These are phyloP conservation scores for Cygnus olor DNA, from an alignment of 2,797 vertebrate species.

Conservation along the genomic window DNA sequence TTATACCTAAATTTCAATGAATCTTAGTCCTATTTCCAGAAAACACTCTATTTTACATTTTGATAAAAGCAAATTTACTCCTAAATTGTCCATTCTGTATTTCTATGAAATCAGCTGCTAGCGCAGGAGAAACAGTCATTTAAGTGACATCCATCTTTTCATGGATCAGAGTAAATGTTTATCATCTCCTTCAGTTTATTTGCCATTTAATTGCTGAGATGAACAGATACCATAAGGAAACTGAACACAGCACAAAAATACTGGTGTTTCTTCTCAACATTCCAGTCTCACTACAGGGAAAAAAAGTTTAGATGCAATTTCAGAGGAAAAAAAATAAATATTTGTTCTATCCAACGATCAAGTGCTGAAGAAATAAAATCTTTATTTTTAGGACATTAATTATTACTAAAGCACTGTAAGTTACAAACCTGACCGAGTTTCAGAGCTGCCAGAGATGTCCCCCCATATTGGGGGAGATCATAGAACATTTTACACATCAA, in stretches of 20 bases:
- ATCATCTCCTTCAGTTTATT: background rate
- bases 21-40: background rate
- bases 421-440: background rate
- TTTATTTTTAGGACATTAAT: conserved; percentile 20
- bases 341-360: background rate
- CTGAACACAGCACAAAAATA: background rate
- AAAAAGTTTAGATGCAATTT: background rate
- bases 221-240: background rate
- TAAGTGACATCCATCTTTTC: background rate
- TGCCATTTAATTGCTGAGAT: background rate
- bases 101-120: background rate
- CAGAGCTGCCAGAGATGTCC: background rate
- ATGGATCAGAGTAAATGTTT: background rate
- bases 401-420: background rate
- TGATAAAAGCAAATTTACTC: background rate
- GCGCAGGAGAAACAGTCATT: background rate
- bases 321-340: background rate
- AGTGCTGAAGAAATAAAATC: background rate
- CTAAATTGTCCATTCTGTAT: background rate
- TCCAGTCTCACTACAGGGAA: background rate
- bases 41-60: background rate
- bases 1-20: background rate
- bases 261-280: background rate
- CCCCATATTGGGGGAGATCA: background rate
- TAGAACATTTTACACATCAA: background rate